Percentiles rank a stretch among this genome's conserved stretches.
phyloP scores from a whole-genome alignment of 2,113 vertebrate species.

The Brienomyrus longianalis region DNA sequence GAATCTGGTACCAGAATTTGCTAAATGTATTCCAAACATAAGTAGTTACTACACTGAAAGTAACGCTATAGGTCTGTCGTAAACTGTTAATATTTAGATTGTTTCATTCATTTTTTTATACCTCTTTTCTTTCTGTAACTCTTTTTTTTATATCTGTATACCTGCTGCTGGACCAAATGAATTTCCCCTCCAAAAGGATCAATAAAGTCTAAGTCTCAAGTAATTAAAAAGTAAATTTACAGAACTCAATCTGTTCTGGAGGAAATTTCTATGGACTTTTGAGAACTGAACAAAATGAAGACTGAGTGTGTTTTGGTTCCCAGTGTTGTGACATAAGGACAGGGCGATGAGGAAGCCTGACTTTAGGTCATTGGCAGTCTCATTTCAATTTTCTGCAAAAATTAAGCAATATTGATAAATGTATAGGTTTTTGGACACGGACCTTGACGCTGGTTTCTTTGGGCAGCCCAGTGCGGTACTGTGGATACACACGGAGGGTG shows the following conservation, averaged over 20 bases:
- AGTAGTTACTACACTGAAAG: not conserved
- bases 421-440: not conserved
- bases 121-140: not conserved
- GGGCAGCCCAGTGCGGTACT: conserved; percentile 77
- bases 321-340: not conserved
- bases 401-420: not conserved
- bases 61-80: not conserved
- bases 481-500: conserved; percentile 71
- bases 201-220: not conserved
- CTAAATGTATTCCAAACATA: not conserved
- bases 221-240: not conserved
- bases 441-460: conserved; percentile 85
- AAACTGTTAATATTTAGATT: not conserved
- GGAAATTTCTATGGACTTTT: not conserved
- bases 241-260: not conserved
- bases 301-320: not conserved
- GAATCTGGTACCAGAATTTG: not conserved
- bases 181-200: not conserved
- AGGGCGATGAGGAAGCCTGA: not conserved
- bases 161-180: not conserved
- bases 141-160: not conserved
- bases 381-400: not conserved
- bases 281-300: not conserved
- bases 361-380: not conserved
- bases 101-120: not conserved